A percentile compares a stretch with the other conserved stretches of the same genome.
These are phyloP conservation scores for Eurois occulta DNA, from an alignment of 2,888 invertebrate genomes.

Conservation along the genomic window DNA sequence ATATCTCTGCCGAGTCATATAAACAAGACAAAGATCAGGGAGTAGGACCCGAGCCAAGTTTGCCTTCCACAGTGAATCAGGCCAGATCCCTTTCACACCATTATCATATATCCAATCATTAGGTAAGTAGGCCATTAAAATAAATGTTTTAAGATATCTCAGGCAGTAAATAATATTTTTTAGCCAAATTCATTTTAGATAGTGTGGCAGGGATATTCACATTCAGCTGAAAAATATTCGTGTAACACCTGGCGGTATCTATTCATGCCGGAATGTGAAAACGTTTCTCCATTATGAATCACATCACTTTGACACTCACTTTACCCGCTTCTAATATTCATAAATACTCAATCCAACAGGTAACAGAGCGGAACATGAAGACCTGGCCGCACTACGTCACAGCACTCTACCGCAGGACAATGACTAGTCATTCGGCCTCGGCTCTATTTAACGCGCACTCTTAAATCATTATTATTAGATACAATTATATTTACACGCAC, in stretches of 20 bases:
- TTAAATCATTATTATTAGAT: slow-evolving; percentile 47
- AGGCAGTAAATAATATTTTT: slow-evolving; percentile 30
- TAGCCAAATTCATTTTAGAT: slow-evolving; percentile 26
- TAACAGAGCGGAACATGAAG: slow-evolving; percentile 73
- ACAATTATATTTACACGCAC: slow-evolving; percentile 71
- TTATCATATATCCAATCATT: slow-evolving; percentile 44
- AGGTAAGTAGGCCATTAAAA: slow-evolving; percentile 64
- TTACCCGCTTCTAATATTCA: slow-evolving; percentile 65
- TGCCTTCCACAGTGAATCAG: slow-evolving; percentile 49
- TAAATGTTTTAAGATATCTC: slow-evolving; percentile 24
- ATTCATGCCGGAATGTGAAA: slow-evolving; percentile 48
- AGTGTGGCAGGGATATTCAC: slow-evolving; percentile 28
- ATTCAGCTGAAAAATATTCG: slow-evolving; percentile 52
- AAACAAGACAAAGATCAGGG: slow-evolving; percentile 42
- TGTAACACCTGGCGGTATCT: slow-evolving; percentile 40
- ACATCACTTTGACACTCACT: slow-evolving; percentile 59
- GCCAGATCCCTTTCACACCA: slow-evolving; percentile 50
- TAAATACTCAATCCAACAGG: slow-evolving; percentile 69
- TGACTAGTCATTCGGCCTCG: slow-evolving; percentile 70
- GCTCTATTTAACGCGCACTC: slow-evolving; percentile 68
- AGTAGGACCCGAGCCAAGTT: slow-evolving; percentile 50
- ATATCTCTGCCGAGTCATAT: slow-evolving; percentile 48
- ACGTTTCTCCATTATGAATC: slow-evolving; percentile 61
- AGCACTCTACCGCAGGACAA: slow-evolving; percentile 68
- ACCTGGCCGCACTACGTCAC: slow-evolving; percentile 68